Base-by-base conservation (phyloP, 2,888 invertebrate species). In the Andrena haemorrhoa region DNA sequence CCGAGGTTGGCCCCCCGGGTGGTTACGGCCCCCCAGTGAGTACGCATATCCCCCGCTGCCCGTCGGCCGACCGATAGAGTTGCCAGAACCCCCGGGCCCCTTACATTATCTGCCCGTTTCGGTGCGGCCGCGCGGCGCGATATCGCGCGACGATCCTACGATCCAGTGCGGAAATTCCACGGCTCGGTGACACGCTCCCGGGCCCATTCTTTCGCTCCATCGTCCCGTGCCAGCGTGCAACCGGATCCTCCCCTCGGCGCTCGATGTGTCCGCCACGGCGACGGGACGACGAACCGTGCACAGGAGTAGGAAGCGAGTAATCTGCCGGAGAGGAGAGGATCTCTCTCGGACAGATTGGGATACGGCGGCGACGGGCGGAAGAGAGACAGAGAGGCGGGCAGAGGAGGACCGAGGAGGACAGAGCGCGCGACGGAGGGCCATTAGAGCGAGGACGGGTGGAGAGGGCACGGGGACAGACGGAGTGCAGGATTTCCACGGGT, bases 221-320 rank as follows among this genome's bases (percentile, higher is more conserved):
- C 29, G 68, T 73, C 71, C 35, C 74, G 82, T 78, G 74, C 29
- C 69, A 5, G 53, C 77, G 70, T 64, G 29, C 41, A 53, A 41
- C 65, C 68, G 77, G 74, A 74, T 79, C 71, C 33, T 71, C 82
- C 35, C 71, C 61, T 56, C 66, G 41, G 33, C 69, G 66, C 75
- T 84, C 85, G 78, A 86, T 86, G 85, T 75, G 72, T 75, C 41
- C 77, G 73, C 61, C 61, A 85, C 75, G 75, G 86, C 64, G 88
- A 88, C 88, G 90, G 88, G 86, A 87, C 88, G 89, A 76, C 86
- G 86, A 87, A 81, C 79, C 84, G 85, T 75, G 86, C 82, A 86
- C 79, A 85, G 86, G 73, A 81, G 83, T 89, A 87, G 86, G 85
- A 90, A 91, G 83, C 90, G 81, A 83, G 82, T 86, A 85, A 90